Evolutionary conservation across 1,140 invertebrate species (phyloP).

Genomic region (Batillaria attramentaria): DNA sequence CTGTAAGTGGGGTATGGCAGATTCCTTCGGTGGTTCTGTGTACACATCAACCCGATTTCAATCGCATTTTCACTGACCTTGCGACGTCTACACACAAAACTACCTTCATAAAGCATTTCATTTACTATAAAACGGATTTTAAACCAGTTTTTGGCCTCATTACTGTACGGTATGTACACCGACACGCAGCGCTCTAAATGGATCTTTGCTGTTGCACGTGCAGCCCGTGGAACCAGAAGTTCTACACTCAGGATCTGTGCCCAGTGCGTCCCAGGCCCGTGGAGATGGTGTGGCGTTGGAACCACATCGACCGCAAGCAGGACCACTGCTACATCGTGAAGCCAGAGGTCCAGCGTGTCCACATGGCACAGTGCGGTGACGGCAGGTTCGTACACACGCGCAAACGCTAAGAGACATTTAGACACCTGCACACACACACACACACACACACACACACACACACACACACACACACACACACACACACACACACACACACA

Average conservation of each 20-base stretch:
- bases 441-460: slow-evolving; percentile 20
- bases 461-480: background rate
- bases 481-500: background rate
- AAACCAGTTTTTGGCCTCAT: too few relatives aligned
- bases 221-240: slow-evolving; percentile 18
- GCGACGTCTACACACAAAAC: too few relatives aligned
- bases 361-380: slow-evolving; percentile 24
- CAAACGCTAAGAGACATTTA: background rate
- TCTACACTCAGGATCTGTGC: slow-evolving; percentile 29
- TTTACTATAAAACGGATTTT: too few relatives aligned
- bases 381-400: background rate
- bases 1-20: too few relatives aligned
- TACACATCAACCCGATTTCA: too few relatives aligned
- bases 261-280: slow-evolving; percentile 2
- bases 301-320: slow-evolving; percentile 26
- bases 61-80: too few relatives aligned
- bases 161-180: too few relatives aligned
- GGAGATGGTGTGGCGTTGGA: slow-evolving; percentile 27
- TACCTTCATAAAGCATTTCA: too few relatives aligned
- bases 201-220: too few relatives aligned
- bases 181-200: too few relatives aligned
- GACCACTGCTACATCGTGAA: slow-evolving; percentile 34
- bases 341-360: slow-evolving; percentile 15
- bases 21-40: too few relatives aligned
- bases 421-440: background rate